phyloP scores from a whole-genome alignment of 2,888 invertebrate species.

The Polietes domitor region DNA sequence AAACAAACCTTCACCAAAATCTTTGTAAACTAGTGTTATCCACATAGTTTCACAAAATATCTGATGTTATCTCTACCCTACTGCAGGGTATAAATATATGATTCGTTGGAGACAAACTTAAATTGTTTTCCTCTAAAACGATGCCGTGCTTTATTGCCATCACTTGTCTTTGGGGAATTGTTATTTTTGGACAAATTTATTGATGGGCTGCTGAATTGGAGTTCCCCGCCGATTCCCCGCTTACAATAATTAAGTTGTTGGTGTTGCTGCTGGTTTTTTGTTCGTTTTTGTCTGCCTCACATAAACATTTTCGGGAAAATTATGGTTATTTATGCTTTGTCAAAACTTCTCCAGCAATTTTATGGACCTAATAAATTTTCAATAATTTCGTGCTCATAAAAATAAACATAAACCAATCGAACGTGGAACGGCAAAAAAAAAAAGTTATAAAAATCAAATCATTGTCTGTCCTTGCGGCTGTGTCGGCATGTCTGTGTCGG shows the following conservation, averaged over 20 bases:
- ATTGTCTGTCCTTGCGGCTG: neutral
- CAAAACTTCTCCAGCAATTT: slow-evolving; percentile 25
- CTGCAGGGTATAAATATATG: too few species aligned
- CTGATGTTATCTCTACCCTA: too few species aligned
- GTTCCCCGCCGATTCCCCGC: too few species aligned
- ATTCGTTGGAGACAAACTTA: too few species aligned
- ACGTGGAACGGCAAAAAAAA: neutral
- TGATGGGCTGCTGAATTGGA: neutral
- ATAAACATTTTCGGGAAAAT: neutral
- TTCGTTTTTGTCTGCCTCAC: neutral
- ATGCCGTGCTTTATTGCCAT: neutral
- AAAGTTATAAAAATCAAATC: slow-evolving; percentile 21
- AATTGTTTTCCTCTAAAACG: neutral
- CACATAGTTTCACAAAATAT: too few species aligned
- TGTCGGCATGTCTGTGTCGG: neutral
- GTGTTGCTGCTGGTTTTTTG: neutral
- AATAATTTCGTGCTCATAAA: slow-evolving; percentile 35
- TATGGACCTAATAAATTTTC: slow-evolving; percentile 17
- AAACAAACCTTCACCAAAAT: too few species aligned
- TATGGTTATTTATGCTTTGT: slow-evolving; percentile 20
- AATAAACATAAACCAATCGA: slow-evolving; percentile 23
- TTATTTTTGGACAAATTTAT: neutral
- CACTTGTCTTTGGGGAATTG: neutral
- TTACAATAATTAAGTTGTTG: neutral
- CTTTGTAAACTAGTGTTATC: too few species aligned